Conservation (phyloP, 2,113 vertebrate species). For the Salvelinus fontinalis region DNA sequence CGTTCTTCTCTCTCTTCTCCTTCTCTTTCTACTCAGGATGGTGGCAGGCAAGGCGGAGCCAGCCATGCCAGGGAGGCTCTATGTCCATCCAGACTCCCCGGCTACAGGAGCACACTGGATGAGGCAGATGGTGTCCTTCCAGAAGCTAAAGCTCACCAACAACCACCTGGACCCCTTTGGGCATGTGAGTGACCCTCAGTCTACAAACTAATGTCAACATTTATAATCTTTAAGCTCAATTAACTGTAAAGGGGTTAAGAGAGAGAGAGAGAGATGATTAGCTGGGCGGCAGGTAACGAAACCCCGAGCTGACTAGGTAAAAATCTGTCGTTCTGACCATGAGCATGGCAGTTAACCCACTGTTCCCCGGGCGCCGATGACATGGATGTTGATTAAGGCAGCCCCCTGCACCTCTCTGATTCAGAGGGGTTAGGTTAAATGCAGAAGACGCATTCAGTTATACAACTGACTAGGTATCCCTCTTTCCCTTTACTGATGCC, state of each 20-base stretch:
- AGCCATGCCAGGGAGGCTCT: slow-evolving; percentile 93
- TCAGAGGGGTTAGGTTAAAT: no score
- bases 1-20: not conserved
- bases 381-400: no score
- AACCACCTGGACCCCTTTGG: slow-evolving; percentile 98
- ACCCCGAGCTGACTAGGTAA: no score
- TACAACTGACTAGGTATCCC: no score
- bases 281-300: no score
- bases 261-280: no score
- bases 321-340: no score
- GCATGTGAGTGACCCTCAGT: slow-evolving; percentile 80
- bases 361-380: no score
- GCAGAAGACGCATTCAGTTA: no score
- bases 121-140: slow-evolving; percentile 96
- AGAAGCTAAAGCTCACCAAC: slow-evolving; percentile 98
- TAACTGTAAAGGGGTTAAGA: no score
- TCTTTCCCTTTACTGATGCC: not conserved
- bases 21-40: slow-evolving; percentile 75
- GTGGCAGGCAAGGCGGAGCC: slow-evolving; percentile 96
- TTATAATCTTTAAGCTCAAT: not conserved
- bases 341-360: no score
- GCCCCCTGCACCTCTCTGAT: no score
- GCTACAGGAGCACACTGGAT: slow-evolving; percentile 96
- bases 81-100: slow-evolving; percentile 96
- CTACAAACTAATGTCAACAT: not conserved